A percentile compares a stretch with the other conserved stretches of the same genome.
phyloP scores from a whole-genome alignment of 1,140 invertebrate genomes.

The Paraescarpia echinospica region DNA sequence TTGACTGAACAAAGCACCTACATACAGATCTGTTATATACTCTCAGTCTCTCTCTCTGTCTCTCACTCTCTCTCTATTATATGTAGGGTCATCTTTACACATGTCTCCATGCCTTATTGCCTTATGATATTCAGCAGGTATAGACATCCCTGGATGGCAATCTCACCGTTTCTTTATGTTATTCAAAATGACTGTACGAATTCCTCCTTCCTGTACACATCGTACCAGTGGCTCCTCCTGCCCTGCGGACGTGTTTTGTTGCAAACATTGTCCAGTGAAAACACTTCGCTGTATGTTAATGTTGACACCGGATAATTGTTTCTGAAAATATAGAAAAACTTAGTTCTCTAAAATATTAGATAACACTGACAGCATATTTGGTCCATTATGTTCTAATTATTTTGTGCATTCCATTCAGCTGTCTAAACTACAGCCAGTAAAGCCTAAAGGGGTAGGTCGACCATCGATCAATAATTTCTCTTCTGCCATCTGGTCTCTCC shows the following conservation, averaged over 20 bases:
- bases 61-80: too few species aligned
- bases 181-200: conserved; percentile 26
- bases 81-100: too few species aligned
- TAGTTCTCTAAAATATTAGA: background rate
- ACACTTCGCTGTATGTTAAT: background rate
- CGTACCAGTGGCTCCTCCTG: background rate
- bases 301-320: background rate
- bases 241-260: background rate
- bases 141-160: background rate
- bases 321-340: background rate
- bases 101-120: background rate
- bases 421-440: too few species aligned
- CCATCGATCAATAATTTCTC: too few species aligned
- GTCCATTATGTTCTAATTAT: background rate
- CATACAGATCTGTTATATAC: too few species aligned
- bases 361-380: background rate
- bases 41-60: too few species aligned
- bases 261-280: background rate
- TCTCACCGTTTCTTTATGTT: conserved; percentile 26
- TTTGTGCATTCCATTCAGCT: too few species aligned
- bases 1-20: too few species aligned
- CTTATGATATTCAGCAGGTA: too few species aligned
- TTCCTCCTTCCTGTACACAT: conserved; percentile 5
- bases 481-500: too few species aligned
- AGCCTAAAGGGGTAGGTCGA: too few species aligned